Conservation (phyloP, 2,888 invertebrate species). For the Nomada hirtipes region DNA sequence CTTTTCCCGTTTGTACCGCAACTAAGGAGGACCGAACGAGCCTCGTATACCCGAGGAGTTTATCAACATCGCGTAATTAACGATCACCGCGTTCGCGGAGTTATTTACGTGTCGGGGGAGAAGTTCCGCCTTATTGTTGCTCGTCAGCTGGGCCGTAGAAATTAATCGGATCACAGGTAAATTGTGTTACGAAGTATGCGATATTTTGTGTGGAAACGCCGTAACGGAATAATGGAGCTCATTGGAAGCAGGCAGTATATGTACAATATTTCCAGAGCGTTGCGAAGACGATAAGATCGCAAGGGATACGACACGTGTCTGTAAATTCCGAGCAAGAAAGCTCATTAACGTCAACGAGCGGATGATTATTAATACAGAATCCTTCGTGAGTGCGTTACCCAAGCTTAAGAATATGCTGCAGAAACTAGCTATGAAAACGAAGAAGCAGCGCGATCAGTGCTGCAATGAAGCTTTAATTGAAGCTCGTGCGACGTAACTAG, state of each 20-base stretch:
- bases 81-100: constrained; percentile 22
- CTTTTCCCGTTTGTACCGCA: constrained; percentile 33
- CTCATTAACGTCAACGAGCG: constrained; percentile 32
- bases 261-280: background rate
- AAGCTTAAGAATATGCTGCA: too few species aligned
- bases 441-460: too few species aligned
- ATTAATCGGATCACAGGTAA: constrained; percentile 28
- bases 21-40: constrained; percentile 45
- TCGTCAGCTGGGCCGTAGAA: constrained; percentile 8
- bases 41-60: constrained; percentile 50
- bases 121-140: constrained; percentile 35
- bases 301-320: constrained; percentile 10
- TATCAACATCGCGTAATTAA: constrained; percentile 62
- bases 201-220: background rate
- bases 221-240: too few species aligned
- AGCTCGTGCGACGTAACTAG: background rate
- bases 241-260: too few species aligned
- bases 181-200: constrained; percentile 1
- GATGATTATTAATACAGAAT: constrained; percentile 42
- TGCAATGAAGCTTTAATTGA: background rate
- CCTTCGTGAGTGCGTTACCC: background rate
- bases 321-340: constrained; percentile 16
- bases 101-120: constrained; percentile 14
- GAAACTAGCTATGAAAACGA: too few species aligned
- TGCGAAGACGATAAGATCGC: background rate